Evolutionary conservation across 1,140 invertebrate genomes (phyloP).

Genomic region (Whitmania pigra): DNA sequence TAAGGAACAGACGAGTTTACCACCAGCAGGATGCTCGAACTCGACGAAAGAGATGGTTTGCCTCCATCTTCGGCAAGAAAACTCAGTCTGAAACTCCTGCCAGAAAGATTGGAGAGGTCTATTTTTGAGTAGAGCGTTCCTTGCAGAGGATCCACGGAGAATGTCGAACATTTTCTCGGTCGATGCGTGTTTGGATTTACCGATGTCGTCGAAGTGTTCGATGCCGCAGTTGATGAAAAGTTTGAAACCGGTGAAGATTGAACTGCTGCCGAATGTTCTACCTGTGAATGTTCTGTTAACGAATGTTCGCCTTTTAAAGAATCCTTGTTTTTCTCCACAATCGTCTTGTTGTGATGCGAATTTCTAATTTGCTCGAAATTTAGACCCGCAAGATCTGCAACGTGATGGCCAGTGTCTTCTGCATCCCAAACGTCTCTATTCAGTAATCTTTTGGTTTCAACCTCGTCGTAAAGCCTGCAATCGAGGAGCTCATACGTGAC

Average conservation of each 20-base stretch:
- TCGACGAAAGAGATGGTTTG: not conserved
- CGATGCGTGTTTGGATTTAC: not conserved
- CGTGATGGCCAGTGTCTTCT: not conserved
- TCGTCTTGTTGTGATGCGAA: not conserved
- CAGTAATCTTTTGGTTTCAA: not conserved
- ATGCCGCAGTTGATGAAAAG: not conserved
- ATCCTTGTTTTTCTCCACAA: not conserved
- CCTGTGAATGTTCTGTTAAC: too few species aligned
- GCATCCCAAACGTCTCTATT: not conserved
- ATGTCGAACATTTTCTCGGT: constrained; percentile 2
- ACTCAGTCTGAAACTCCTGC: not conserved
- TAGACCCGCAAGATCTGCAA: not conserved
- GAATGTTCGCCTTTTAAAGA: not conserved
- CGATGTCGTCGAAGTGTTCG: not conserved
- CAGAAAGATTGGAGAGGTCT: not conserved
- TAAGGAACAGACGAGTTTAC: not conserved
- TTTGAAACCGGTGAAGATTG: too few species aligned
- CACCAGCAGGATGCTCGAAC: not conserved
- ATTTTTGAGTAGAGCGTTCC: not conserved
- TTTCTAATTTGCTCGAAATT: constrained; percentile 1
- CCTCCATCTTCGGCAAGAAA: not conserved
- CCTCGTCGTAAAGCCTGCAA: not conserved
- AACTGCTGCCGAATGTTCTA: too few species aligned
- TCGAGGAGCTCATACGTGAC: not conserved
- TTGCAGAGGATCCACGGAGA: not conserved